These are phyloP conservation scores for Diplazon laetatorius DNA, from an alignment of 2,888 invertebrate genomes.

Conservation along the genomic window DNA sequence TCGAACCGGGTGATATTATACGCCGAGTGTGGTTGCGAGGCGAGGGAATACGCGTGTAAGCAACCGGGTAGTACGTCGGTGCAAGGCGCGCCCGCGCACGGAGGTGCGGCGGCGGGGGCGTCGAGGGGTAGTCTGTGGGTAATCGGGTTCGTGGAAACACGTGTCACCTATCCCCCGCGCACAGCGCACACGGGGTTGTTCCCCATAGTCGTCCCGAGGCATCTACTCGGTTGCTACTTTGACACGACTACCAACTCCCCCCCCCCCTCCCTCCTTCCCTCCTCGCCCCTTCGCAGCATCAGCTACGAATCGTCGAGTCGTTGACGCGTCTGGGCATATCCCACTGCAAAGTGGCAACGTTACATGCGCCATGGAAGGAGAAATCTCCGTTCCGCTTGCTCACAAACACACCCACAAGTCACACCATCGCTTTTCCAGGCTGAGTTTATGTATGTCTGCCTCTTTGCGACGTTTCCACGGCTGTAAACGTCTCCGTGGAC, in stretches of 20 bases:
- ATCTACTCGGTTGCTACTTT: conserved; percentile 56
- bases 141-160: conserved; percentile 79
- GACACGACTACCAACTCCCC: conserved; percentile 59
- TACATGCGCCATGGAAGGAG: conserved; percentile 12
- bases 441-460: background rate
- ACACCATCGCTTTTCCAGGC: conserved; percentile 36
- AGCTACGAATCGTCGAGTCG: conserved; percentile 38
- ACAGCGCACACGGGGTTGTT: conserved; percentile 31
- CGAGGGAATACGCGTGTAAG: conserved; percentile 74
- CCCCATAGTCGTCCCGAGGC: conserved; percentile 38
- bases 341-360: conserved; percentile 43
- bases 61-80: conserved; percentile 17
- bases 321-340: conserved; percentile 35
- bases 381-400: conserved; percentile 42
- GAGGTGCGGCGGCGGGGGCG: conserved; percentile 64
- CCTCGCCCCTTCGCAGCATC: conserved; percentile 45
- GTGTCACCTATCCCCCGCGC: conserved; percentile 71
- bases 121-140: too few relatives aligned
- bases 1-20: conserved; percentile 53
- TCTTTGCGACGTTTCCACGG: background rate
- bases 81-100: background rate
- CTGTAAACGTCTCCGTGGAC: background rate
- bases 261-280: conserved; percentile 49
- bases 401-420: conserved; percentile 31
- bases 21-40: conserved; percentile 35